Base-by-base conservation (phyloP, 2,797 vertebrate species). In the Pseudocheirus occidentalis region DNA sequence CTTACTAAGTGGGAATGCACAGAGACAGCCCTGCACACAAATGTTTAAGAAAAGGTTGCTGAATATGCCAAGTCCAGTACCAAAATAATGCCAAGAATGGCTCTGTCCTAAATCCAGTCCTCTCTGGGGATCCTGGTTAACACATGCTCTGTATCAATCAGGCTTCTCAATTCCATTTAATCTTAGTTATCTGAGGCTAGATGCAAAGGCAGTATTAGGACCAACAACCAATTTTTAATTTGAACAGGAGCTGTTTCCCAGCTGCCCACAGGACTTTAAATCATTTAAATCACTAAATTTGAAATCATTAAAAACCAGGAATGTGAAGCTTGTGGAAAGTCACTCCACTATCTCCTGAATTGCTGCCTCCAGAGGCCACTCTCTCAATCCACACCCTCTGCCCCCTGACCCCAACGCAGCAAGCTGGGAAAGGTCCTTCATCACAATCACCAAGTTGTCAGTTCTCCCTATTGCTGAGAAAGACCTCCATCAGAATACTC, bases 301-400 rank as follows among this genome's bases (percentile, higher is more conserved):
- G 24, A 66, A 92, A 31, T 94, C 55, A 90, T 96, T 92, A 92
- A 94, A 95, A 95, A 92, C 24, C 87, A 62, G 27, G n/a, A 56
- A 91, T 54, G 13, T 2, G 66, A 21, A n/a, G 81, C 14, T 66
- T 50, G 54, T 0, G 27, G 55, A 52, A 46, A 40, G 95, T 34
- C 54, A 0, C 13, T 0, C 54, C 6, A 59, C n/a, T 4, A 27
- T 40, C 73, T 81, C 53, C 21, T 1, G 73, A 87, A 46, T 46
- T 62, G 40, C 21, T 87, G 24, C 24, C 73, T 46, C 13, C 18
- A 73, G n/a, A 73, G n/a, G 14, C 28, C 5, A 91, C 92, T 93
- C 29, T 92, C 94, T 13, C 58, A 52, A 31, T 0, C 0, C 40
- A 95, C 94, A 3, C 46, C 95, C 2, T 40, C 66, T 16, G 6